These are phyloP conservation scores for Oryctes rhinoceros DNA, from an alignment of 1,140 invertebrate genomes.

Conservation along the genomic window DNA sequence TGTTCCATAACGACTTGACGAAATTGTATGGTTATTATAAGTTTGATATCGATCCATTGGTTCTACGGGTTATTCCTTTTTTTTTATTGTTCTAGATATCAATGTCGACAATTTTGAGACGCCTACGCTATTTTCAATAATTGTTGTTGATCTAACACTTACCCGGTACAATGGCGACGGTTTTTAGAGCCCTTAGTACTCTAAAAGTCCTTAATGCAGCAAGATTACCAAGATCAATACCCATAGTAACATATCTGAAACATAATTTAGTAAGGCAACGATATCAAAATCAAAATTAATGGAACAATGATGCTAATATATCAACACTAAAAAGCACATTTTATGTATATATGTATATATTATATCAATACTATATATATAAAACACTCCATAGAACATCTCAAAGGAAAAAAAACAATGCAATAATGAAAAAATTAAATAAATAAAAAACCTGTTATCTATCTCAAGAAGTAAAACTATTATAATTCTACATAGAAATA, in stretches of 20 bases:
- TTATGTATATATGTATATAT: constrained; percentile 2
- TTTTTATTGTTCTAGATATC: no score
- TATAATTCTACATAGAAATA: constrained; percentile 25
- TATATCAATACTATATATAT: background rate
- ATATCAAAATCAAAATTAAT: background rate
- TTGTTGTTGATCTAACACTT: constrained; percentile 53
- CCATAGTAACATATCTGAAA: constrained; percentile 98
- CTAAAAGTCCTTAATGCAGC: constrained; percentile 98
- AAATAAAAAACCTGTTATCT: background rate
- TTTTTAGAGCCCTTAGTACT: constrained; percentile 98
- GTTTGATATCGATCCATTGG: no score
- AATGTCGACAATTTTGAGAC: background rate
- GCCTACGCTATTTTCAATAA: no score
- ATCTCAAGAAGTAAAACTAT: constrained; percentile 29
- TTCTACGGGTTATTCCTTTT: no score
- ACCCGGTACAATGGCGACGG: constrained; percentile 99
- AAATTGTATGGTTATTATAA: no score
- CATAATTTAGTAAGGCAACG: constrained; percentile 50
- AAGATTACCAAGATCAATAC: constrained; percentile 97
- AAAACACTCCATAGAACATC: background rate
- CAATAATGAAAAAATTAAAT: background rate
- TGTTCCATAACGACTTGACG: no score
- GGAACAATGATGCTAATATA: constrained; percentile 7
- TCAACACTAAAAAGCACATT: constrained; percentile 37
- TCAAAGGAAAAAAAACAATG: no score